phyloP scores from a whole-genome alignment of 2,113 vertebrate genomes.

The Brachypteracias leptosomus region DNA sequence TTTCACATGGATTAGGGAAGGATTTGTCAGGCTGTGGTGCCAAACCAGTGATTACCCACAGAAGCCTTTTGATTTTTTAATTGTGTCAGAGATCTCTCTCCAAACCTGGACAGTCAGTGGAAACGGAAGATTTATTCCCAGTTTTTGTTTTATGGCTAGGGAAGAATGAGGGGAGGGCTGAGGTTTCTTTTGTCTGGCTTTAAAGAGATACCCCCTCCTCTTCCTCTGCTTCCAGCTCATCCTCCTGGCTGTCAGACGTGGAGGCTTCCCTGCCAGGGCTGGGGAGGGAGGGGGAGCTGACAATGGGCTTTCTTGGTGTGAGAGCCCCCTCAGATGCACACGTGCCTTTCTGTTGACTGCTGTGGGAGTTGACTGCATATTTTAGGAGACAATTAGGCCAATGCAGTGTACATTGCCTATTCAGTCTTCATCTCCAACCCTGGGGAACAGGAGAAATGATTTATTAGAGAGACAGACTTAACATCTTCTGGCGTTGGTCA shows the following conservation, averaged over 20 bases:
- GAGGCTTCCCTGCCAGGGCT: background rate
- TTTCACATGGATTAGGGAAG: background rate
- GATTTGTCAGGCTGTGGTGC: slow-evolving; percentile 10
- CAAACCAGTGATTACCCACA: slow-evolving; percentile 33
- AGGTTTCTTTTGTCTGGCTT: slow-evolving; percentile 13
- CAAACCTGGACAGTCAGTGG: background rate
- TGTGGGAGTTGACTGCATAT: slow-evolving; percentile 51
- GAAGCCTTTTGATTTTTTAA: slow-evolving; percentile 16
- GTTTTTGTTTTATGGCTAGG: background rate
- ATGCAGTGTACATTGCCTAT: background rate
- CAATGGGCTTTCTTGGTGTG: background rate
- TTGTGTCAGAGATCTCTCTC: background rate
- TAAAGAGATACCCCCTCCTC: background rate
- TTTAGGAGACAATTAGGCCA: slow-evolving; percentile 15
- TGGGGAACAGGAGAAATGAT: background rate
- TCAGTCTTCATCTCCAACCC: slow-evolving; percentile 4
- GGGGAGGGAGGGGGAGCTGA: background rate
- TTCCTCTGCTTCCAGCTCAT: background rate
- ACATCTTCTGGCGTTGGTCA: slow-evolving; percentile 37
- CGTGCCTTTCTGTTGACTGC: slow-evolving; percentile 9
- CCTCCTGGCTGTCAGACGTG: background rate
- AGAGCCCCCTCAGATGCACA: slow-evolving; percentile 13
- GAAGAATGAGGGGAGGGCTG: background rate
- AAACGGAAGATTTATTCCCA: background rate
- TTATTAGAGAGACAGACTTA: slow-evolving; percentile 31